phyloP scores from a whole-genome alignment of 1,140 invertebrate species.

The Nomia melanderi region DNA sequence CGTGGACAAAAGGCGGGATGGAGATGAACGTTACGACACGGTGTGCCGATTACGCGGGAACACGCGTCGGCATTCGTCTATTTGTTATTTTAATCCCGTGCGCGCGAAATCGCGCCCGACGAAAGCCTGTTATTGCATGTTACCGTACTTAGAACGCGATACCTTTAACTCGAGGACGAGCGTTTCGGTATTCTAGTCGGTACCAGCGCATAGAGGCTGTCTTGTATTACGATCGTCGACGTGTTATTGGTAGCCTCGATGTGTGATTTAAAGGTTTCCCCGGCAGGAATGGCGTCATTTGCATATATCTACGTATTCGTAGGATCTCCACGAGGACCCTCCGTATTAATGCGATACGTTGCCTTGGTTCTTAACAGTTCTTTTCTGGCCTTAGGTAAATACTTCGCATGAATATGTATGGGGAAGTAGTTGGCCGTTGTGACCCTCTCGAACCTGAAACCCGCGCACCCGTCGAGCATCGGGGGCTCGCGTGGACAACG shows the following conservation, averaged over 20 bases:
- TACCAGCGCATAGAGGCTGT: slow-evolving; percentile 43
- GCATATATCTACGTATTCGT: slow-evolving; percentile 67
- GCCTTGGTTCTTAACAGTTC: slow-evolving; percentile 64
- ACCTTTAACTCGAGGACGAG: slow-evolving; percentile 43
- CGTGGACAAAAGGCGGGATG: too few species aligned
- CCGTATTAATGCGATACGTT: slow-evolving; percentile 67
- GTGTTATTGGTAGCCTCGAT: slow-evolving; percentile 64
- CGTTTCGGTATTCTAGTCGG: slow-evolving; percentile 22
- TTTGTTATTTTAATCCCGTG: slow-evolving; percentile 51
- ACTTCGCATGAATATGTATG: slow-evolving; percentile 67
- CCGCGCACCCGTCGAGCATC: slow-evolving; percentile 24
- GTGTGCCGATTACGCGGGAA: slow-evolving; percentile 18
- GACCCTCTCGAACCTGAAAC: slow-evolving; percentile 53
- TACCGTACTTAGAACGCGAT: slow-evolving; percentile 49
- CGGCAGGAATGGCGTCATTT: slow-evolving; percentile 60
- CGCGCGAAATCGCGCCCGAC: slow-evolving; percentile 27
- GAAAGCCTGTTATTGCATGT: slow-evolving; percentile 47
- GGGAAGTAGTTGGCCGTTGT: slow-evolving; percentile 19
- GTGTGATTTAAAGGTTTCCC: slow-evolving; percentile 63
- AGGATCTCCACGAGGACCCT: slow-evolving; percentile 60
- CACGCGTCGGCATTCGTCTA: slow-evolving; percentile 17
- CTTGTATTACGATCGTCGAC: slow-evolving; percentile 45
- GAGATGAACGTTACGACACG: too few species aligned
- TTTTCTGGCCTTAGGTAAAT: slow-evolving; percentile 67
- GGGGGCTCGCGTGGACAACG: slow-evolving; percentile 15